Evolutionary conservation across 2,113 vertebrate species (phyloP).

Genomic region (Phocoena phocoena): DNA sequence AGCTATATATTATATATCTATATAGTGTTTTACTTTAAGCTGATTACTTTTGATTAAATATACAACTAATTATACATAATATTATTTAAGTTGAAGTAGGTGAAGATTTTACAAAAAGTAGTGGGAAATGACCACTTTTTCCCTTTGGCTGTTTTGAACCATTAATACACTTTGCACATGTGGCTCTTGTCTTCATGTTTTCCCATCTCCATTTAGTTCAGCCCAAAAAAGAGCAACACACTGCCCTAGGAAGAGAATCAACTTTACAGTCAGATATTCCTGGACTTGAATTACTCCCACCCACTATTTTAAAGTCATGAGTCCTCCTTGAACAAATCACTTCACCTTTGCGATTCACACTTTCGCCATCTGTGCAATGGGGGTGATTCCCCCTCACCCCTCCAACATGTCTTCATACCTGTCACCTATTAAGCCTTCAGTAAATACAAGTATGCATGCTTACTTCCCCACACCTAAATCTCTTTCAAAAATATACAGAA

Average conservation of each 20-base stretch:
- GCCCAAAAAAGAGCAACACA: neutral
- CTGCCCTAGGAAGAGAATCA: neutral
- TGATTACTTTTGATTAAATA: neutral
- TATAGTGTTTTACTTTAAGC: neutral
- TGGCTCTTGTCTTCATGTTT: neutral
- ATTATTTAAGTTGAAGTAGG: neutral
- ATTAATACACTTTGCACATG: neutral
- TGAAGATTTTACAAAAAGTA: neutral
- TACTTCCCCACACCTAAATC: neutral
- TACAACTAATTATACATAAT: neutral
- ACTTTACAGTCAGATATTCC: neutral
- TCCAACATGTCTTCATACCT: rapidly evolving
- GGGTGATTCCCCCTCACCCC: neutral
- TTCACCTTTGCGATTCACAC: neutral
- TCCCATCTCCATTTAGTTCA: neutral
- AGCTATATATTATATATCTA: neutral
- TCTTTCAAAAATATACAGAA: neutral
- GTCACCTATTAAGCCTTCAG: rapidly evolving
- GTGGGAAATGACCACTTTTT: neutral
- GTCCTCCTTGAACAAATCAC: neutral
- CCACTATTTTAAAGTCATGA: neutral
- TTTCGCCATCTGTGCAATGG: neutral
- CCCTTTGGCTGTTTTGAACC: neutral
- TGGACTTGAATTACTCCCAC: neutral
- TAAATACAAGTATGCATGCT: neutral